Evolutionary conservation across 1,140 invertebrate species (phyloP).

Genomic region (Drosophila varians): DNA sequence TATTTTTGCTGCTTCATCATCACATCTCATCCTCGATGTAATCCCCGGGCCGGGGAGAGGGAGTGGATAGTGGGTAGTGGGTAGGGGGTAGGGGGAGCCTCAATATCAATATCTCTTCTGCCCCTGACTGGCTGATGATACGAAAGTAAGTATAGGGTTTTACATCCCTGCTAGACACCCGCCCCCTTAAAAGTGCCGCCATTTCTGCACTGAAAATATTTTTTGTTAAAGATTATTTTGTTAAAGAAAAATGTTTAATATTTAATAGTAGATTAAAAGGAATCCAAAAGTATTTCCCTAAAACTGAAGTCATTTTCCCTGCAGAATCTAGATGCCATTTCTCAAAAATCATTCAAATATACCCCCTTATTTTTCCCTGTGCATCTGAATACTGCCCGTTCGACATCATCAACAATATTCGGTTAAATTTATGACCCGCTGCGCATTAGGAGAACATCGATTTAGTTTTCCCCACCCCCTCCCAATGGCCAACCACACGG

Average conservation of each 20-base stretch:
- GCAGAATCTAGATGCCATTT: no score
- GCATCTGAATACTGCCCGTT: conserved; percentile 29
- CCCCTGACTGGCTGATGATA: conserved; percentile 65
- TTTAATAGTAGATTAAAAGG: no score
- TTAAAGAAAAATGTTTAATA: no score
- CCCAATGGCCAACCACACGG: background rate
- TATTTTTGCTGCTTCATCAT: conserved; percentile 78
- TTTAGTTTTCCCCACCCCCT: conserved; percentile 56
- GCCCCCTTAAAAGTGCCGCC: background rate
- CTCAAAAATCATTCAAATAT: no score
- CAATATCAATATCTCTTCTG: background rate
- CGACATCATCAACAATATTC: conserved; percentile 60
- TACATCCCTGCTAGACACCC: conserved; percentile 16
- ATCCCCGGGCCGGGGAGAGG: conserved; percentile 24
- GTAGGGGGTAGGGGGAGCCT: background rate
- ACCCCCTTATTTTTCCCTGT: conserved; percentile 8
- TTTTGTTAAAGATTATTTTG: no score
- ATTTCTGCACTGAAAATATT: conserved; percentile 18
- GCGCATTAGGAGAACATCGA: conserved; percentile 69
- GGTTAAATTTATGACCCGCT: conserved; percentile 72
- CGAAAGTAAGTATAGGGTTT: conserved; percentile 62
- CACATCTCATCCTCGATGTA: conserved; percentile 49
- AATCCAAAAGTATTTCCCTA: no score
- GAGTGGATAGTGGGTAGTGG: no score
- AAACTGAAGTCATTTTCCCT: no score